Evolutionary conservation across 2,888 invertebrate species (phyloP).

Genomic region (Ypsolopha sequella): DNA sequence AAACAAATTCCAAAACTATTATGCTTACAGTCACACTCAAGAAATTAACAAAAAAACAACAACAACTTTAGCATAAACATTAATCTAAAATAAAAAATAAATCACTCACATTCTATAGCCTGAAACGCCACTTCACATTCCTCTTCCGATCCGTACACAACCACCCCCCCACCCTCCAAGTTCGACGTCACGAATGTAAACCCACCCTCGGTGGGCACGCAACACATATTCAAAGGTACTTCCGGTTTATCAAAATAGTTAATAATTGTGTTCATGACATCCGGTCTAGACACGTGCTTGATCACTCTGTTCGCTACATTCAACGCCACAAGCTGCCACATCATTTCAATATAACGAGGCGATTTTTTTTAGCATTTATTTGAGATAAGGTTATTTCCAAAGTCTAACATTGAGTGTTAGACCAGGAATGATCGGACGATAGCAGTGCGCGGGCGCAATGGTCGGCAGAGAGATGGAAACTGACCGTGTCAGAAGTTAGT

Average conservation of each 20-base stretch:
- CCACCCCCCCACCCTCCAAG: slow-evolving; percentile 20
- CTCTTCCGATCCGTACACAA: neutral
- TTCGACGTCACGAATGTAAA: neutral
- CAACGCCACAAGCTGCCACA: neutral
- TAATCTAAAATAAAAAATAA: neutral
- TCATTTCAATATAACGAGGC: neutral
- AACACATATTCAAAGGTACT: neutral
- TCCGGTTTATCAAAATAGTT: neutral
- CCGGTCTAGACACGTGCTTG: neutral
- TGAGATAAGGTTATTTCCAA: no score
- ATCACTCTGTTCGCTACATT: neutral
- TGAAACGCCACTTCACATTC: neutral
- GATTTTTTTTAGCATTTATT: no score
- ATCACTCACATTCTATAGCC: neutral
- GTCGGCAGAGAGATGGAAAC: no score
- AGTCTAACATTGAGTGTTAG: no score
- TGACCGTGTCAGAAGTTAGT: no score
- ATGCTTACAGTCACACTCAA: no score
- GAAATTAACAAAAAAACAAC: no score
- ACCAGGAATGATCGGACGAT: no score
- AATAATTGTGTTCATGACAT: neutral
- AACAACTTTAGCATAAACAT: no score
- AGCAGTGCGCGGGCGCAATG: no score
- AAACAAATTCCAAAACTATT: no score
- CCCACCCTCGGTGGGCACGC: neutral